Conservation (phyloP, 2,113 vertebrate genomes). For the Andinoacara biseriatus region DNA sequence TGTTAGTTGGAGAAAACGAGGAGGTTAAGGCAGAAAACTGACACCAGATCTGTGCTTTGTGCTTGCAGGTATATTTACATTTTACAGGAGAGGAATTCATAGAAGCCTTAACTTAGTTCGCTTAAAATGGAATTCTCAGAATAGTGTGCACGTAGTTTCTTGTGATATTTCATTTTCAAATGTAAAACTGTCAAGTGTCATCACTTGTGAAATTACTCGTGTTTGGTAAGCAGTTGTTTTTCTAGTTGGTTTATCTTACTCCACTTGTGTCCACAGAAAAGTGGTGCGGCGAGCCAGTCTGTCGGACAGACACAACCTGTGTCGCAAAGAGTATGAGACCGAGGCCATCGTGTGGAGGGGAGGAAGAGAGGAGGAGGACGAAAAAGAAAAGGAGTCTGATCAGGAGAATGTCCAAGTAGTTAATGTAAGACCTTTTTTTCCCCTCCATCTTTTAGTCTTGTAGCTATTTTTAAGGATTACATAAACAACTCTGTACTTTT, state of each 20-base stretch:
- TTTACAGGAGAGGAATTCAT: accelerated
- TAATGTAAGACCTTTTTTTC: slow-evolving; percentile 10
- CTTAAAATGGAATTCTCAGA: neutral
- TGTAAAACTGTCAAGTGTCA: neutral
- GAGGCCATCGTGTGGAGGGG: slow-evolving; percentile 97
- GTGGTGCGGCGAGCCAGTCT: slow-evolving; percentile 96
- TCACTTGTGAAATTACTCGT: neutral
- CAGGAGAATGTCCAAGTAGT: slow-evolving; percentile 90
- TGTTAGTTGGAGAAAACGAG: neutral
- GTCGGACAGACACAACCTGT: slow-evolving; percentile 93
- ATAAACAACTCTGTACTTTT: neutral
- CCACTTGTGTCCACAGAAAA: slow-evolving; percentile 81
- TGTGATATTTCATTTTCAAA: neutral
- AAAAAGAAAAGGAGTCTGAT: slow-evolving; percentile 86
- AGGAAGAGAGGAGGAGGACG: slow-evolving; percentile 82
- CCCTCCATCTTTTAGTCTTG: neutral
- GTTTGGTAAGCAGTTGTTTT: neutral
- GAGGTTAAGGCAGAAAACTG: neutral
- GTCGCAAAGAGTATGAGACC: slow-evolving; percentile 95
- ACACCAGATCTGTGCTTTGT: neutral
- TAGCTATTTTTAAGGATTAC: neutral
- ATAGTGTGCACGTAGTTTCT: neutral
- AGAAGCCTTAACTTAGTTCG: accelerated
- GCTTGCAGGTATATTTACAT: neutral
- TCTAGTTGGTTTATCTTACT: neutral